Evolutionary conservation across 2,797 vertebrate species (phyloP).

Genomic region (Peromyscus melanophrys): DNA sequence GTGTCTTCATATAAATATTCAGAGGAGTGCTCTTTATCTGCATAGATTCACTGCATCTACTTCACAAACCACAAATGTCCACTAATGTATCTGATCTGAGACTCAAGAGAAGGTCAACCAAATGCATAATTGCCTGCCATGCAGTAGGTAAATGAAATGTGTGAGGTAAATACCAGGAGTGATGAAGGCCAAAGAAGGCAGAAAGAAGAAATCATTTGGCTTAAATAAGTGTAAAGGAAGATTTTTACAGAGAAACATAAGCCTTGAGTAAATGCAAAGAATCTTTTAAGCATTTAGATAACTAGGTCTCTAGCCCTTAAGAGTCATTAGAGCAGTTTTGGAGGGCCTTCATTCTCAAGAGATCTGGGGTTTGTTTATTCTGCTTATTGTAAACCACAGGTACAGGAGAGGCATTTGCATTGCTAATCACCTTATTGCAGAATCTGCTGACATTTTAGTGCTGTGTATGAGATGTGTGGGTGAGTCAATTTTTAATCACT

Average conservation of each 20-base stretch:
- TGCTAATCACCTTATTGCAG: slow-evolving; percentile 79
- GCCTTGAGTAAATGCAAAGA: slow-evolving; percentile 5
- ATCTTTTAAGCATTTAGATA: slow-evolving; percentile 63
- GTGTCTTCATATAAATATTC: not conserved
- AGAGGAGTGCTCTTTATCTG: not conserved
- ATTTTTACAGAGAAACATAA: slow-evolving; percentile 1
- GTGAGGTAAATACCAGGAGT: not conserved
- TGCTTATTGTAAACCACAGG: slow-evolving; percentile 71
- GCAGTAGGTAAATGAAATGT: not conserved
- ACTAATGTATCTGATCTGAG: not conserved
- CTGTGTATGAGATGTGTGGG: slow-evolving; percentile 35
- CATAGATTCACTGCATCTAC: not conserved
- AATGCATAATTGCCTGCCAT: not conserved
- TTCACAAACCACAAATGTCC: not conserved
- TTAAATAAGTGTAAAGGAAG: not conserved
- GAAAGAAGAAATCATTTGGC: not conserved
- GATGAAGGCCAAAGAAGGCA: not conserved
- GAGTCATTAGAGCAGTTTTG: slow-evolving; percentile 57
- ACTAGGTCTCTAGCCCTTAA: slow-evolving; percentile 50
- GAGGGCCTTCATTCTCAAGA: slow-evolving; percentile 40
- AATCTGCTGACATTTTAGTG: slow-evolving; percentile 81
- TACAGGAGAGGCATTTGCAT: slow-evolving; percentile 79
- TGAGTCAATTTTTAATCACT: slow-evolving; percentile 81
- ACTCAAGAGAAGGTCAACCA: not conserved
- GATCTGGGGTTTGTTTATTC: slow-evolving; percentile 73